Base-by-base conservation (phyloP, 1,140 invertebrate genomes). In the Rhagoletis zephyria region DNA sequence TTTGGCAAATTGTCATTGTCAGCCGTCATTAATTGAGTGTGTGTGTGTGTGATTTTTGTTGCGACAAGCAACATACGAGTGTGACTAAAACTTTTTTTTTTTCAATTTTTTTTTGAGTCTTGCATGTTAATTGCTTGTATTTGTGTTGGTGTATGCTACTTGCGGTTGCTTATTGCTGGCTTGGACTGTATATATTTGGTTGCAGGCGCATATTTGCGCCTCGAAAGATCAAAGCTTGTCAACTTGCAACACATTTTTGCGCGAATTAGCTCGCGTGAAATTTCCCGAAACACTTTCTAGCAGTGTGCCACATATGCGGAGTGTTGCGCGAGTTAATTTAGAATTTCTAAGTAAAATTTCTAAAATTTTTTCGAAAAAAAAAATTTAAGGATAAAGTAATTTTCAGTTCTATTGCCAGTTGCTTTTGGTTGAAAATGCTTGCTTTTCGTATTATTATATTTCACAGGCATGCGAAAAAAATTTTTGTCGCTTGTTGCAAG, bases 1-100 rank as follows among this genome's bases (percentile, higher is more conserved):
- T 81, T 81, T 81, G 74, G 74, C 74, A 81, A 81, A 81, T 81
- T 81, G 74, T 81, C 74, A 81, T 81, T 81, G 74, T 81, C 74
- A 81, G 74, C 48, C 48, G 74, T 81, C 74, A 81, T 81, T 81
- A 81, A 81, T 81, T 81, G 74, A 30, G 30, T 30, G 30, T 30
- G 30, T 30, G 30, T 30, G 30, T 81, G 19, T 81, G 74, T 10
- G 74, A 81, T 48, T 30, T 30, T 30, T 81, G 74, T 81, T 81
- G 74, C 48, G 56, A 81, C 48, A 56, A 19, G 74, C 74, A 12
- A 51, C 16, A 56, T 81, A 56, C n/a, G 74, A 81, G 56, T 81
- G 74, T 81, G 74, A 81, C 12, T 4, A 30, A 74, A 30, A 16
- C 16, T 12, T 10, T n/a, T n/a, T n/a, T n/a, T n/a, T n/a, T n/a